A percentile compares a stretch with the other conserved stretches of the same genome.
Evolutionary conservation across 1,140 invertebrate species (phyloP).

Genomic region (Chelonus insularis): DNA sequence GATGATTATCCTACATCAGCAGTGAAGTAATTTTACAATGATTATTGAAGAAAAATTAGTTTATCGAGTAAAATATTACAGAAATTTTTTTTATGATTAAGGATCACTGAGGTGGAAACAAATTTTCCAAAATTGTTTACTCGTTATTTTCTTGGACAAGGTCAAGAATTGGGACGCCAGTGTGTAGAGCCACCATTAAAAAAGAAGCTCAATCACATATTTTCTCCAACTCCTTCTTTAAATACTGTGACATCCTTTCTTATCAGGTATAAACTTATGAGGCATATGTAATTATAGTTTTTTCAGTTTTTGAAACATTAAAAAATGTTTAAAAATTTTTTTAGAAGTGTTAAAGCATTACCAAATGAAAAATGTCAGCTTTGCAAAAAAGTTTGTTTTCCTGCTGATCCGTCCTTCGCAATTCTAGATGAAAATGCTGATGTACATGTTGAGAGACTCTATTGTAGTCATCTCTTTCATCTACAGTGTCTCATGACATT

Average conservation of each 20-base stretch:
- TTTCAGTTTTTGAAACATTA: too few relatives aligned
- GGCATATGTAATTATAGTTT: too few relatives aligned
- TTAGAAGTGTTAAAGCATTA: constrained; percentile 62
- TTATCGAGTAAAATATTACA: constrained; percentile 15
- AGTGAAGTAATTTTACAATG: constrained; percentile 58
- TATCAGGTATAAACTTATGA: too few relatives aligned
- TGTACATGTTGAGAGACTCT: constrained; percentile 71
- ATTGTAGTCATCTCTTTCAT: constrained; percentile 78
- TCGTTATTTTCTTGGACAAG: constrained; percentile 68
- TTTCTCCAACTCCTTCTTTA: constrained; percentile 67
- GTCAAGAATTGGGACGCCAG: constrained; percentile 69
- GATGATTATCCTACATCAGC: constrained; percentile 67
- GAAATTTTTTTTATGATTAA: constrained; percentile 49
- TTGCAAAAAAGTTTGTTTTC: constrained; percentile 67
- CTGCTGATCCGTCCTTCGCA: constrained; percentile 62
- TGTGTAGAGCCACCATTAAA: constrained; percentile 73
- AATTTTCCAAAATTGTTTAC: constrained; percentile 70
- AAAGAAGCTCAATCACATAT: constrained; percentile 59
- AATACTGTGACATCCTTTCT: constrained; percentile 66
- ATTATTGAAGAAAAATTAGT: neutral
- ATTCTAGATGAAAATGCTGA: constrained; percentile 64
- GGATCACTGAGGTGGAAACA: constrained; percentile 64
- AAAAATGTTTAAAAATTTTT: too few relatives aligned
- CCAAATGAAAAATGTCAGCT: constrained; percentile 67
- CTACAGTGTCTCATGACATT: constrained; percentile 71